Conservation (phyloP, 2,888 invertebrate species). For the Chironomus tentans region DNA sequence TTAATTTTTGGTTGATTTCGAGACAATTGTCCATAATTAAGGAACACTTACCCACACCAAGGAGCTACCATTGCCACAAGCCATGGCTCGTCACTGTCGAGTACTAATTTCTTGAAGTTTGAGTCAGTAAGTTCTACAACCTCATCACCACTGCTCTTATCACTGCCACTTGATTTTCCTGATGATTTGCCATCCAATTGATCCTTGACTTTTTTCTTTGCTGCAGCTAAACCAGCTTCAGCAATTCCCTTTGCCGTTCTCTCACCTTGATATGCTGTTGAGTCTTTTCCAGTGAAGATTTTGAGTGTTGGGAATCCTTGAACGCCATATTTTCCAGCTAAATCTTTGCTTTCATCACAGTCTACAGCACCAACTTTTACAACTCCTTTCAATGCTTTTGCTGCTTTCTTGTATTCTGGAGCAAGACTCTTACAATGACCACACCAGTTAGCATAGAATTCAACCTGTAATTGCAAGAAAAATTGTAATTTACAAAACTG, state of each 20-base stretch:
- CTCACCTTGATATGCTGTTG: constrained; percentile 72
- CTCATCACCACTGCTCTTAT: constrained; percentile 32
- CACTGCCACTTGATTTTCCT: constrained; percentile 24
- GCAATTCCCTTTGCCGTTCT: constrained; percentile 79
- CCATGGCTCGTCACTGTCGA: constrained; percentile 93
- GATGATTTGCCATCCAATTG: constrained; percentile 52
- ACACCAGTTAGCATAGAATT: constrained; percentile 96
- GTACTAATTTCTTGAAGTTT: constrained; percentile 87
- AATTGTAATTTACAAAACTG: too few species aligned
- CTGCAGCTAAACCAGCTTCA: constrained; percentile 73
- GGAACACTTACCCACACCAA: constrained; percentile 59
- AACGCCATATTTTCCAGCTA: constrained; percentile 72
- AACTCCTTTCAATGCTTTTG: constrained; percentile 85
- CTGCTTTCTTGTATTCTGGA: constrained; percentile 90
- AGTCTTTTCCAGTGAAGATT: constrained; percentile 79
- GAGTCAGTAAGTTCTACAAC: constrained; percentile 92
- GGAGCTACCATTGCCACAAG: constrained; percentile 96
- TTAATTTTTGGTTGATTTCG: too few species aligned
- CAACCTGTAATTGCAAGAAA: constrained; percentile 36
- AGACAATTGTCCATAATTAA: too few species aligned
- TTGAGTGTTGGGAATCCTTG: constrained; percentile 94
- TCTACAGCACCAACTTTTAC: constrained; percentile 92
- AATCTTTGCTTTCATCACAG: constrained; percentile 76
- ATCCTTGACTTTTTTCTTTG: constrained; percentile 61
- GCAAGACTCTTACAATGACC: constrained; percentile 79